Percentiles rank a stretch among this genome's conserved stretches.
phyloP scores from a whole-genome alignment of 2,113 vertebrate genomes.

The Oncorhynchus gorbuscha region DNA sequence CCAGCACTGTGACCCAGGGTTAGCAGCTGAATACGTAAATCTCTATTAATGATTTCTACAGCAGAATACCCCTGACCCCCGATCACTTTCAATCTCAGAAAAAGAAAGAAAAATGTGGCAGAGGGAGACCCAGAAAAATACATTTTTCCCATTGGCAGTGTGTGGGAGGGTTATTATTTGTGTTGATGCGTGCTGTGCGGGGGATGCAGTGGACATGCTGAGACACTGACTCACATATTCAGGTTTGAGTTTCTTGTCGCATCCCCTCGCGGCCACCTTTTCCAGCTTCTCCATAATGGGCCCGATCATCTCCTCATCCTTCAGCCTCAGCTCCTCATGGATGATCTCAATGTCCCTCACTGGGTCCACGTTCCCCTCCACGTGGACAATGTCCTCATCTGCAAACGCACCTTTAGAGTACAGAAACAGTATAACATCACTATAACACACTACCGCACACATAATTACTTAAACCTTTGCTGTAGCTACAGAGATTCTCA shows the following conservation, averaged over 20 bases:
- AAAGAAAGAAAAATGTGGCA: constrained; percentile 56
- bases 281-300: constrained; percentile 97
- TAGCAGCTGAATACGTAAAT: constrained; percentile 78
- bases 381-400: constrained; percentile 96
- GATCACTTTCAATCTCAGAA: constrained; percentile 73
- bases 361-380: constrained; percentile 92
- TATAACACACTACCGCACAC: constrained; percentile 11
- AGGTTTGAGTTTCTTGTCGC: constrained; percentile 91
- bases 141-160: constrained; percentile 56
- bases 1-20: constrained; percentile 64
- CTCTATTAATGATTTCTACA: constrained; percentile 80
- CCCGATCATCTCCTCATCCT: constrained; percentile 90
- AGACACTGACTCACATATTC: constrained; percentile 92
- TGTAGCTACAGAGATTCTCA: constrained; percentile 2
- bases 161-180: constrained; percentile 69
- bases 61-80: constrained; percentile 76
- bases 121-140: constrained; percentile 52
- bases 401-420: constrained; percentile 82
- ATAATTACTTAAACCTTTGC: neutral
- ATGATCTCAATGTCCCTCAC: constrained; percentile 87
- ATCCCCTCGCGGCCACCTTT: constrained; percentile 88
- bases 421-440: constrained; percentile 36
- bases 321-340: constrained; percentile 91
- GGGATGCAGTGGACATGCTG: constrained; percentile 63
- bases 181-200: constrained; percentile 60